Evolutionary conservation across 2,888 invertebrate genomes (phyloP).

Genomic region (Eupithecia pulchellata): DNA sequence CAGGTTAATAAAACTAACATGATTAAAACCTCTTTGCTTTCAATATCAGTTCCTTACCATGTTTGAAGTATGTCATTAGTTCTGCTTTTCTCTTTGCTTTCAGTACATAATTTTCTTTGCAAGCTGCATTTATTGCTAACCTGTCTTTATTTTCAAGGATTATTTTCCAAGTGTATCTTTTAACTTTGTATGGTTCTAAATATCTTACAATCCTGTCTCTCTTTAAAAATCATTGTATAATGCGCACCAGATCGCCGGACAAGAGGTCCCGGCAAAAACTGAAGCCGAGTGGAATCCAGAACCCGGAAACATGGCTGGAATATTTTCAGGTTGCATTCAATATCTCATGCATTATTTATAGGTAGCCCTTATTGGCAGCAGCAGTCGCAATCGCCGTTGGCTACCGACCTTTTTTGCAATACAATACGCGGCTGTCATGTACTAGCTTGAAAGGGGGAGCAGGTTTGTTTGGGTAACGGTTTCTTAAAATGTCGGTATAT

Average conservation of each 20-base stretch:
- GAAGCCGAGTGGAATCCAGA: slow-evolving; percentile 58
- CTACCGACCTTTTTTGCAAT: slow-evolving; percentile 41
- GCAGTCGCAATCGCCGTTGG: slow-evolving; percentile 20
- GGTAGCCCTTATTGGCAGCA: slow-evolving; percentile 49
- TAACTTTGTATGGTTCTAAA: background rate
- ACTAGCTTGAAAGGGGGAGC: slow-evolving; percentile 19
- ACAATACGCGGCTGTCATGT: slow-evolving; percentile 42
- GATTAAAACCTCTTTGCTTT: background rate
- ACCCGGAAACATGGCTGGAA: slow-evolving; percentile 70
- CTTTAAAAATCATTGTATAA: slow-evolving; percentile 41
- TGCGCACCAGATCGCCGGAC: slow-evolving; percentile 59
- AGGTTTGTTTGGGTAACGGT: slow-evolving; percentile 33
- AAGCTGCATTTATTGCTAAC: background rate
- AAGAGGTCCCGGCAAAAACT: slow-evolving; percentile 55
- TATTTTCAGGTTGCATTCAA: slow-evolving; percentile 71
- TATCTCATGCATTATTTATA: slow-evolving; percentile 46
- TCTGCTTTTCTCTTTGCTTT: background rate
- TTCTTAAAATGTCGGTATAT: slow-evolving; percentile 25
- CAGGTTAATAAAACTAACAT: background rate
- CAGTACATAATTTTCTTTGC: no score
- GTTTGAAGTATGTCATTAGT: background rate
- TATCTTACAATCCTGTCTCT: background rate
- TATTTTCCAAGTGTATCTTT: background rate
- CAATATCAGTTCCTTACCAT: background rate
- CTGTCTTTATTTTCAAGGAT: background rate